Conservation (phyloP, 2,888 invertebrate genomes). For the Platycnemis pennipes region DNA sequence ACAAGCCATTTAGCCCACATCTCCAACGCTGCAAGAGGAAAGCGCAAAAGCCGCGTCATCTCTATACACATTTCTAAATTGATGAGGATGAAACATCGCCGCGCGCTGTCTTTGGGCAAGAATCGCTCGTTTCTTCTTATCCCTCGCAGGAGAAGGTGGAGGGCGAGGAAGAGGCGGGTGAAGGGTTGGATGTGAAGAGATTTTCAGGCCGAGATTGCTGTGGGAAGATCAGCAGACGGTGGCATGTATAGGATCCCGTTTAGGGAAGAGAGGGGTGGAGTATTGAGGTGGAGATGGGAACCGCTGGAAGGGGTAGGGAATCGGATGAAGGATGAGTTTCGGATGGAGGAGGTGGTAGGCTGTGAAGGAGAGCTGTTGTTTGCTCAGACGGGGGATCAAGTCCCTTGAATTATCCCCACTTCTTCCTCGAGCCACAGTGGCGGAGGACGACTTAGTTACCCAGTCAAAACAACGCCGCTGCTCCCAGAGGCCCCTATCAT, state of each 20-base stretch:
- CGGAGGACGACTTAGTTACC: slow-evolving; percentile 61
- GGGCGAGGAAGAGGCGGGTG: not conserved
- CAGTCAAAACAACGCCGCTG: slow-evolving; percentile 46
- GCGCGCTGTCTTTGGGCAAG: not conserved
- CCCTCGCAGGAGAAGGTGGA: not conserved
- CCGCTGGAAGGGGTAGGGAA: not conserved
- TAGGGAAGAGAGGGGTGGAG: not conserved
- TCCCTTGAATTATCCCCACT: slow-evolving; percentile 42
- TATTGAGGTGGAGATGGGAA: not conserved
- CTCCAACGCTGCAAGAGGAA: no score
- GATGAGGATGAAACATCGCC: not conserved
- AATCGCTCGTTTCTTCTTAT: not conserved
- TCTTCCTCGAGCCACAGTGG: slow-evolving; percentile 18
- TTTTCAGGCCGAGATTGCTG: slow-evolving; percentile 52
- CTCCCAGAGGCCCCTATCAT: not conserved
- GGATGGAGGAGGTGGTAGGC: slow-evolving; percentile 20
- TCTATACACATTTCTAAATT: not conserved
- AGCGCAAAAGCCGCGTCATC: no score
- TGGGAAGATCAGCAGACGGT: slow-evolving; percentile 58
- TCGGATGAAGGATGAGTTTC: slow-evolving; percentile 45
- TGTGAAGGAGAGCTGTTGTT: slow-evolving; percentile 30
- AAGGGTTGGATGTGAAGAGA: not conserved
- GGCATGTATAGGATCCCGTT: slow-evolving; percentile 37
- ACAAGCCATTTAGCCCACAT: no score
- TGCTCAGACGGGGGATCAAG: slow-evolving; percentile 44